A percentile compares a stretch with the other conserved stretches of the same genome.
Conservation (phyloP, 2,797 vertebrate species). For the Stomatorhinus walkeri region DNA sequence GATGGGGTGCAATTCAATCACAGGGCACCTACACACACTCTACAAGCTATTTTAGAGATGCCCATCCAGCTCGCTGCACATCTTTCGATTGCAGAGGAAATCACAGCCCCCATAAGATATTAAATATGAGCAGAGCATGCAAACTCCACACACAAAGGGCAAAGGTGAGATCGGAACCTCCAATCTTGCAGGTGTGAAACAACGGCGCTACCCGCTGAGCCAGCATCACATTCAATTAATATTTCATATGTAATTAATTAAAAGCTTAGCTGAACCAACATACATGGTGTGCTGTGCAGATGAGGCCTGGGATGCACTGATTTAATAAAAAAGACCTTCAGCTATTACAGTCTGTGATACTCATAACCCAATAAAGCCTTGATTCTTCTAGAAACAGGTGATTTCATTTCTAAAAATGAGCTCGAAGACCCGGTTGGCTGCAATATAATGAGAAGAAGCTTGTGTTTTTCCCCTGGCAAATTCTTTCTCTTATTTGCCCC, state of each 20-base stretch:
- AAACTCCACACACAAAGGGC: not conserved
- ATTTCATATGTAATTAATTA: constrained; percentile 6
- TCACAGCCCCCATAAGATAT: not conserved
- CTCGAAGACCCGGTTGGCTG: not conserved
- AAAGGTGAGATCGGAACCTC: not conserved
- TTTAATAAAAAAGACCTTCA: constrained; percentile 6
- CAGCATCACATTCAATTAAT: not conserved
- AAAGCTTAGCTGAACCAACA: not conserved
- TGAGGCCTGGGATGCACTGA: not conserved
- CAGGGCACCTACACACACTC: not conserved
- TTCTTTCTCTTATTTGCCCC: not conserved
- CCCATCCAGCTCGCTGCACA: not conserved
- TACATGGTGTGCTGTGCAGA: not conserved
- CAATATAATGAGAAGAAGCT: not conserved
- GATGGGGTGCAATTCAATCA: not conserved
- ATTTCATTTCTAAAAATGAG: constrained; percentile 5
- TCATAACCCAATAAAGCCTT: not conserved
- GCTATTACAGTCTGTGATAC: not conserved
- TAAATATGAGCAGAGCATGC: not conserved
- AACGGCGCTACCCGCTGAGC: not conserved
- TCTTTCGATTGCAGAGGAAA: not conserved
- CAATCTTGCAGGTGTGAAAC: not conserved
- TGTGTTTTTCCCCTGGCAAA: not conserved
- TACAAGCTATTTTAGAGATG: not conserved
- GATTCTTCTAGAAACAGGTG: constrained; percentile 8